Evolutionary conservation across 2,888 invertebrate species (phyloP).

Genomic region (Aelia acuminata): DNA sequence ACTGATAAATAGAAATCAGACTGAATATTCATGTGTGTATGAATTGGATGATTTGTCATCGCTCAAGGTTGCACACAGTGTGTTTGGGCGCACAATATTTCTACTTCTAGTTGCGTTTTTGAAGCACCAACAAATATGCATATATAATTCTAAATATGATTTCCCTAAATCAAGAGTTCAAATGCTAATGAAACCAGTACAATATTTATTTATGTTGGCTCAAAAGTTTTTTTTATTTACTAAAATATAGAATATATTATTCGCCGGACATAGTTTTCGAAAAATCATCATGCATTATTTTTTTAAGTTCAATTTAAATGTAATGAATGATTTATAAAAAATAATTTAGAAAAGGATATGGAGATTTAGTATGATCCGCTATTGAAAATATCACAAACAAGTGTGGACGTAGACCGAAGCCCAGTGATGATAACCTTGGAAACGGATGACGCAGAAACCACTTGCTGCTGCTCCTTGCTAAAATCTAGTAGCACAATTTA

Average conservation of each 20-base stretch:
- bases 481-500: slow-evolving; percentile 9
- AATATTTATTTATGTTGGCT: no score
- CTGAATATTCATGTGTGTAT: not conserved
- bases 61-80: not conserved
- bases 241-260: no score
- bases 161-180: no score
- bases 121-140: not conserved
- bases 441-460: slow-evolving; percentile 15
- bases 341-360: not conserved
- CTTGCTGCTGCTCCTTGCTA: slow-evolving; percentile 4
- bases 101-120: not conserved
- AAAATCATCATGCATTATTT: not conserved
- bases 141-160: not conserved
- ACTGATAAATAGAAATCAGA: no score
- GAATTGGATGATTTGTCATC: not conserved
- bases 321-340: not conserved
- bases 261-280: not conserved
- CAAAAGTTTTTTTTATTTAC: no score
- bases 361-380: not conserved
- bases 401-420: not conserved
- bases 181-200: not conserved
- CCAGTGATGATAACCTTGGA: not conserved
- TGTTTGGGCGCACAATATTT: not conserved
- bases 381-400: slow-evolving; percentile 1
- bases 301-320: not conserved